A percentile compares a stretch with the other conserved stretches of the same genome.
Evolutionary conservation across 2,888 invertebrate species (phyloP).

Genomic region (Cabera pusaria): DNA sequence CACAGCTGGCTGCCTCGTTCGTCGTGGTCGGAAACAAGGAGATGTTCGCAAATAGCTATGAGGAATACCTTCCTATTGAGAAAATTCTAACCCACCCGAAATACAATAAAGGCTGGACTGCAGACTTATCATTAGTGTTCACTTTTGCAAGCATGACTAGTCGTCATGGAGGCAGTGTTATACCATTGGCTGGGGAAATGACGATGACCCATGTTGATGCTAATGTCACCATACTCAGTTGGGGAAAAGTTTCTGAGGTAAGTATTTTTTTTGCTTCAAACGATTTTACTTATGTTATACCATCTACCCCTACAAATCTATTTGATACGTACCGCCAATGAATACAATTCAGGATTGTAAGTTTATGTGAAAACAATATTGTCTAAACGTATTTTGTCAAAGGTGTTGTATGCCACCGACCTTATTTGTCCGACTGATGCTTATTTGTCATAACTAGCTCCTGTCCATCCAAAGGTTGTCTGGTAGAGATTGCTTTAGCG

Average conservation of each 20-base stretch:
- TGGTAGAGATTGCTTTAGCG: too few relatives aligned
- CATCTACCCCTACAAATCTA: too few relatives aligned
- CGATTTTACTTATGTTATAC: too few relatives aligned
- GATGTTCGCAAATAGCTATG: conserved; percentile 59
- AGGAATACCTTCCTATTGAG: conserved; percentile 65
- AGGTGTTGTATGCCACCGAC: too few relatives aligned
- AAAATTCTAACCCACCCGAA: conserved; percentile 53
- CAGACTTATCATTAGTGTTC: conserved; percentile 54
- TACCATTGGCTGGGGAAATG: conserved; percentile 47
- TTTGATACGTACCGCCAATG: too few relatives aligned
- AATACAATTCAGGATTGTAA: too few relatives aligned
- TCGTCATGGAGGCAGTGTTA: conserved; percentile 51
- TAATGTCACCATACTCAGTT: conserved; percentile 13
- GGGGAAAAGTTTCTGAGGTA: conserved; percentile 7
- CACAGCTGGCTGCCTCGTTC: conserved; percentile 59
- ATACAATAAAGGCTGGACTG: conserved; percentile 49
- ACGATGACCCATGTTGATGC: conserved; percentile 40
- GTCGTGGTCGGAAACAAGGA: conserved; percentile 58
- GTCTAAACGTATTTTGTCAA: too few relatives aligned
- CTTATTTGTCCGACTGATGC: too few relatives aligned
- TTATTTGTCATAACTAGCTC: too few relatives aligned
- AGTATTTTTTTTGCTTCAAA: too few relatives aligned
- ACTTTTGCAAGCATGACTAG: conserved; percentile 61
- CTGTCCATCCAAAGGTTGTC: too few relatives aligned
- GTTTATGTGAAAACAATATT: too few relatives aligned